Conservation (phyloP, 2,113 vertebrate species). For the Notarius lentiginosus region DNA sequence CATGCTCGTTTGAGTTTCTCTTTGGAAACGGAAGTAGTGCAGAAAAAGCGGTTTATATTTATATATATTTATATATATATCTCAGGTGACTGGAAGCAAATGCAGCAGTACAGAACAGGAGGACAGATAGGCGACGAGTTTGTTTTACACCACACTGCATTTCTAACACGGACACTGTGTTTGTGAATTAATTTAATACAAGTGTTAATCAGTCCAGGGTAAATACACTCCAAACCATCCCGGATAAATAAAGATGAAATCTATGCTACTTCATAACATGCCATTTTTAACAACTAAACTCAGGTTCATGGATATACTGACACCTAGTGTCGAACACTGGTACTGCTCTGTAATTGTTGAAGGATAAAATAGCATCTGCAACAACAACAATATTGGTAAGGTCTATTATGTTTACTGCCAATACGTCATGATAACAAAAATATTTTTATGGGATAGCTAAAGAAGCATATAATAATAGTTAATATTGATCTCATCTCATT, state of each 20-base stretch:
- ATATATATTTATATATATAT: too few species aligned
- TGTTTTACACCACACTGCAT: not conserved
- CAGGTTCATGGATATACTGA: conserved; percentile 58
- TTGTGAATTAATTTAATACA: not conserved
- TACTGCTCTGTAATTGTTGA: conserved; percentile 1
- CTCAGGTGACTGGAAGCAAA: not conserved
- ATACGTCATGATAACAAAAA: not conserved
- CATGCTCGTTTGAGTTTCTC: not conserved
- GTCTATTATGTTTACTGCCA: not conserved
- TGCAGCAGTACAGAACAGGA: not conserved
- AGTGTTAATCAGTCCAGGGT: not conserved
- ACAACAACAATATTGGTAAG: not conserved
- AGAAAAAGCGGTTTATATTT: not conserved
- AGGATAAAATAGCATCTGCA: not conserved
- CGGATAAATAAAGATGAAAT: not conserved
- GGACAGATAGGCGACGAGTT: not conserved
- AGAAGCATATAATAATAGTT: not conserved
- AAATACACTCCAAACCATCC: not conserved
- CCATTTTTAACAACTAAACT: not conserved
- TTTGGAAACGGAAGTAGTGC: not conserved
- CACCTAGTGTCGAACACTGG: conserved; percentile 60
- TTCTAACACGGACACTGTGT: not conserved
- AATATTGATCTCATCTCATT: not conserved
- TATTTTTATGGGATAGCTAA: not conserved
- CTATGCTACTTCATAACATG: not conserved